Evolutionary conservation across 64 coral and sea anemone genomes (phyloP).

Genomic region (Astreopora myriophthalma): DNA sequence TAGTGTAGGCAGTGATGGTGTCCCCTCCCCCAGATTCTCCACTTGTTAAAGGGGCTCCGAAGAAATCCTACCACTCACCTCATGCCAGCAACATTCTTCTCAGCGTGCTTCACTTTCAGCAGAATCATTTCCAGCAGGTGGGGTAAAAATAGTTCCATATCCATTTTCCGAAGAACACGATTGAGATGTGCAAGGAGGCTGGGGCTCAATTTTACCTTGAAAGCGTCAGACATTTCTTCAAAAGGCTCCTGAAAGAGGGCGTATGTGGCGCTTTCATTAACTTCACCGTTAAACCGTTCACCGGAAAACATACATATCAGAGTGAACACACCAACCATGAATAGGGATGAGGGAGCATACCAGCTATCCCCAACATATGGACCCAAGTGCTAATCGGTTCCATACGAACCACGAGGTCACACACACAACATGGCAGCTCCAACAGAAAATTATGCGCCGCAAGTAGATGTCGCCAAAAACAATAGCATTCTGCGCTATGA

Average conservation of each 20-base stretch:
- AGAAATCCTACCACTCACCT: conserved; percentile 19
- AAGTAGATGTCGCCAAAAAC: too few relatives aligned
- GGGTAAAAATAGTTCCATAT: conserved; percentile 61
- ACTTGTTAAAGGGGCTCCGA: too few relatives aligned
- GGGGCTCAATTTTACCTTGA: conserved; percentile 32
- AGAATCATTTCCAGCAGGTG: conserved; percentile 58
- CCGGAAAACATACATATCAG: neutral
- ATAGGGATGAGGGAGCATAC: neutral
- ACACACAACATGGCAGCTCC: too few relatives aligned
- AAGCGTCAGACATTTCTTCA: conserved; percentile 50
- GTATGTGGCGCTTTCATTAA: neutral
- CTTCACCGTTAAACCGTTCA: too few relatives aligned
- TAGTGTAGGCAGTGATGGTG: too few relatives aligned
- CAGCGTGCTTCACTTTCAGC: conserved; percentile 59
- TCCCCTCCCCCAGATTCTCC: neutral
- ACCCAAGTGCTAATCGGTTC: too few relatives aligned
- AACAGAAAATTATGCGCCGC: too few relatives aligned
- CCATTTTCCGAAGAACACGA: conserved; percentile 53
- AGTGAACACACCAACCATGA: too few relatives aligned
- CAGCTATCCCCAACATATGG: neutral
- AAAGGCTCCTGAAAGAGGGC: conserved; percentile 57
- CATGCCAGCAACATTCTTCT: conserved; percentile 28
- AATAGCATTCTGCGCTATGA: too few relatives aligned
- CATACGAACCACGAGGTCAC: too few relatives aligned
- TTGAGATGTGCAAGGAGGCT: neutral